A percentile compares a stretch with the other conserved stretches of the same genome.
Evolutionary conservation across 2,797 vertebrate species (phyloP).

Genomic region (Pyrocephalus nanus): DNA sequence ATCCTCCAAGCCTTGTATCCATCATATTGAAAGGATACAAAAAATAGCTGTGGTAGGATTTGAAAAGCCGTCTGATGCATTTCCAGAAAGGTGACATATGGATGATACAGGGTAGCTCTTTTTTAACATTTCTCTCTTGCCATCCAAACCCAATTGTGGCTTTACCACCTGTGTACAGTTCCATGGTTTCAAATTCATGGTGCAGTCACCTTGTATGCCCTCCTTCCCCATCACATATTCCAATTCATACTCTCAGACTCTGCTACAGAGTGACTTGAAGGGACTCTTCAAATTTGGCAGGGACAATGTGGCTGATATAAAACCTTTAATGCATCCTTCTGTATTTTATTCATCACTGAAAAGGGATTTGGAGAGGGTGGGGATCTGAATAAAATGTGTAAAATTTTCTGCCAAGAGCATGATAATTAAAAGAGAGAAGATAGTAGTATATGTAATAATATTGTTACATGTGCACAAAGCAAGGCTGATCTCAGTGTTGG

Average conservation of each 20-base stretch:
- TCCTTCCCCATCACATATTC: not conserved
- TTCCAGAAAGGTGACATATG: not conserved
- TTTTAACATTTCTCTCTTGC: not conserved
- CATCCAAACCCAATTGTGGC: not conserved
- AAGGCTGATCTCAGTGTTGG: not conserved
- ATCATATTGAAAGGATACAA: not conserved
- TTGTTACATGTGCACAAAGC: constrained; percentile 34
- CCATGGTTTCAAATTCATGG: not conserved
- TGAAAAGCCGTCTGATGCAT: not conserved
- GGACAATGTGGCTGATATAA: not conserved
- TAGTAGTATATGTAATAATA: not conserved
- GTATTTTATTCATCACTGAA: constrained; percentile 14
- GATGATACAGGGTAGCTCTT: not conserved
- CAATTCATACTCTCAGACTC: not conserved
- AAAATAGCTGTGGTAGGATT: not conserved
- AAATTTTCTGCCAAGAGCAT: constrained; percentile 12
- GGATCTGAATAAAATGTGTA: not conserved
- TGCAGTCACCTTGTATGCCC: not conserved
- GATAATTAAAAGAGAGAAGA: constrained; percentile 29
- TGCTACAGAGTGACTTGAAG: not conserved
- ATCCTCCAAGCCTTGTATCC: not conserved
- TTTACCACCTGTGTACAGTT: constrained; percentile 2
- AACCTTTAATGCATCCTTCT: not conserved
- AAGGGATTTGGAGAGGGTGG: not conserved
- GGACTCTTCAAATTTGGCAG: not conserved